phyloP scores from a whole-genome alignment of 2,888 invertebrate genomes.

The Gasteruption jaculator region DNA sequence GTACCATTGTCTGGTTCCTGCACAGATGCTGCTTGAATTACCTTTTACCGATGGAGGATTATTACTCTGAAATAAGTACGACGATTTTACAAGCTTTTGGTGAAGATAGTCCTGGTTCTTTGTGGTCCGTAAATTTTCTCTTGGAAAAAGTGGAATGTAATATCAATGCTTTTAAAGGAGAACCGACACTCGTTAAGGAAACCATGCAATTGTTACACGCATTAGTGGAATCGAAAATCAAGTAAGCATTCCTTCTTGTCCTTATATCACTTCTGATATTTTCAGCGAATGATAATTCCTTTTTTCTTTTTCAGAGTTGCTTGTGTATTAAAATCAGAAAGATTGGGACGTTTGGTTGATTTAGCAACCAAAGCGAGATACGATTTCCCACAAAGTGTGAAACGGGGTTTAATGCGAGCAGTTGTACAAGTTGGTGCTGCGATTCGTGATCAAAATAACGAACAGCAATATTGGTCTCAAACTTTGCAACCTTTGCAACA shows the following conservation, averaged over 20 bases:
- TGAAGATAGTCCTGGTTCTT: constrained; percentile 62
- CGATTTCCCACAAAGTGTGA: constrained; percentile 57
- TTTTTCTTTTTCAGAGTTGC: constrained; percentile 50
- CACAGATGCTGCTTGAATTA: constrained; percentile 74
- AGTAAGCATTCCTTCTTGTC: constrained; percentile 45
- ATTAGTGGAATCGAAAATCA: constrained; percentile 54
- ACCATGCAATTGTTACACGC: constrained; percentile 60
- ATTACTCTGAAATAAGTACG: constrained; percentile 57
- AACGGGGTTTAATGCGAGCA: constrained; percentile 67
- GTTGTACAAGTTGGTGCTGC: constrained; percentile 65
- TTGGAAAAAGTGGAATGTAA: constrained; percentile 64
- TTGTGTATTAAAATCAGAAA: constrained; percentile 57
- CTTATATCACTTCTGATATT: constrained; percentile 12
- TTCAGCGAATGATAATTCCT: background rate
- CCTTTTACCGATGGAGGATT: constrained; percentile 55
- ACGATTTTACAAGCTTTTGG: constrained; percentile 63
- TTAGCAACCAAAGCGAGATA: constrained; percentile 55
- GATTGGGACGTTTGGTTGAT: constrained; percentile 56
- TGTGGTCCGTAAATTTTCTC: constrained; percentile 62
- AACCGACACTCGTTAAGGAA: constrained; percentile 60
- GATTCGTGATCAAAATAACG: constrained; percentile 37
- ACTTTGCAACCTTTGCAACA: constrained; percentile 53
- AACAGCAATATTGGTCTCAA: constrained; percentile 34
- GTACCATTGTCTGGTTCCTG: constrained; percentile 75
- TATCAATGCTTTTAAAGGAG: constrained; percentile 60